Conservation (phyloP, 2,888 invertebrate species). For the Chrysopilus asiliformis region DNA sequence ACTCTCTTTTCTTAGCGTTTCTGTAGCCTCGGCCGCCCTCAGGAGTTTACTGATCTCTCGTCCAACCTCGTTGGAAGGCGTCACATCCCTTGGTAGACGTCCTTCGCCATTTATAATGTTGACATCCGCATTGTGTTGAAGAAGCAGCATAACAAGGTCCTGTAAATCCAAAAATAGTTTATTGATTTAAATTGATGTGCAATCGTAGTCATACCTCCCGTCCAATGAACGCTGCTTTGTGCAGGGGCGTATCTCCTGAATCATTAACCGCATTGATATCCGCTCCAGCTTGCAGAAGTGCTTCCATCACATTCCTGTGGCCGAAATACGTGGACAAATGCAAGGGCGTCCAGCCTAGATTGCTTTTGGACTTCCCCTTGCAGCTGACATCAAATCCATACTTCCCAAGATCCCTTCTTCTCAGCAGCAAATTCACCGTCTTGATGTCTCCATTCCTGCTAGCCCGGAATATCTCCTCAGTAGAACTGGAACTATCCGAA, state of each 20-base stretch:
- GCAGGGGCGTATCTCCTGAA: constrained; percentile 50
- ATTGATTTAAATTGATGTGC: not conserved
- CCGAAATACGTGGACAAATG: constrained; percentile 57
- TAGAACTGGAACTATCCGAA: constrained; percentile 13
- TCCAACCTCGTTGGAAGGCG: constrained; percentile 40
- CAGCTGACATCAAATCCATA: constrained; percentile 47
- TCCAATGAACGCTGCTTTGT: constrained; percentile 55
- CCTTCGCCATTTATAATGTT: constrained; percentile 52
- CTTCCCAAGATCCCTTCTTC: constrained; percentile 39
- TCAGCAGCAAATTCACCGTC: constrained; percentile 42
- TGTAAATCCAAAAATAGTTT: constrained; percentile 21
- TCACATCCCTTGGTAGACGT: constrained; percentile 42
- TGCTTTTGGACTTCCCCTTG: constrained; percentile 50
- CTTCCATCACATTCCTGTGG: constrained; percentile 44
- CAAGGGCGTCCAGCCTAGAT: constrained; percentile 53
- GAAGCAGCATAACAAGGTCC: constrained; percentile 48
- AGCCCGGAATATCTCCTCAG: constrained; percentile 44
- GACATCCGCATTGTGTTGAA: constrained; percentile 49
- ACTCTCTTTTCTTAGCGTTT: constrained; percentile 41
- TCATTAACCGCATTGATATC: constrained; percentile 49
- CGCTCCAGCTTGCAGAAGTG: constrained; percentile 43
- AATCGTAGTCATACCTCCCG: constrained; percentile 39
- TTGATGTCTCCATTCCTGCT: constrained; percentile 47
- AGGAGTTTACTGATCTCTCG: constrained; percentile 40
- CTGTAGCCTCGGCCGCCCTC: constrained; percentile 46